Evolutionary conservation across 2,797 vertebrate species (phyloP).

Genomic region (Platalea minor): DNA sequence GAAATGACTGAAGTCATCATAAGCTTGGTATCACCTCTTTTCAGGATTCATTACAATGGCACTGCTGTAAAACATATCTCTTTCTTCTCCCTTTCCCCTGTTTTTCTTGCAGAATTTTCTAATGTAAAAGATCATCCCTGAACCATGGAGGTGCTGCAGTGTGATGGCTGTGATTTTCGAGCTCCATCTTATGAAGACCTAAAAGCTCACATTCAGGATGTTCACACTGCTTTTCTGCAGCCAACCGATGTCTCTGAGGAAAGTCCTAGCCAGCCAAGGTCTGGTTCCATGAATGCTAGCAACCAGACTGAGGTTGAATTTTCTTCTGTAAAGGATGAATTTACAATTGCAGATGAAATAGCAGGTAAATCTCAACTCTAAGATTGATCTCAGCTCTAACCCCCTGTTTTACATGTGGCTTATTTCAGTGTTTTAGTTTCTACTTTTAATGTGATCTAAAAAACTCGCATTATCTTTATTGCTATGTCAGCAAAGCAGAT

Average conservation of each 20-base stretch:
- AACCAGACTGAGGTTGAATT: conserved; percentile 86
- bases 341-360: conserved; percentile 77
- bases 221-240: conserved; percentile 96
- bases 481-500: neutral
- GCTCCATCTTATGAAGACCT: conserved; percentile 96
- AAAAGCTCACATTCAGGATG: conserved; percentile 97
- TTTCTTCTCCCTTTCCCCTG: neutral
- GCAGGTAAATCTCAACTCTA: conserved; percentile 73
- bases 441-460: neutral
- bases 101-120: conserved; percentile 82
- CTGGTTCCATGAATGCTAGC: conserved; percentile 85
- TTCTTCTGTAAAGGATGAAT: conserved; percentile 83
- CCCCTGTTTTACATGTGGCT: neutral
- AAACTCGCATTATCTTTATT: neutral
- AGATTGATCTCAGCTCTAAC: neutral
- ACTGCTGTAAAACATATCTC: neutral
- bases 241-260: conserved; percentile 91
- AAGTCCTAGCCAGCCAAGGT: conserved; percentile 74
- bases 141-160: conserved; percentile 97
- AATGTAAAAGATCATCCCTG: conserved; percentile 86
- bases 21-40: neutral
- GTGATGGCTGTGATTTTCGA: conserved; percentile 98
- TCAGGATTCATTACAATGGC: neutral
- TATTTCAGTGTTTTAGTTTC: neutral
- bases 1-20: neutral